Evolutionary conservation across 2,888 invertebrate species (phyloP), one percentile per base, ranked within the genome.

Genomic region (Acleris emargana): DNA sequence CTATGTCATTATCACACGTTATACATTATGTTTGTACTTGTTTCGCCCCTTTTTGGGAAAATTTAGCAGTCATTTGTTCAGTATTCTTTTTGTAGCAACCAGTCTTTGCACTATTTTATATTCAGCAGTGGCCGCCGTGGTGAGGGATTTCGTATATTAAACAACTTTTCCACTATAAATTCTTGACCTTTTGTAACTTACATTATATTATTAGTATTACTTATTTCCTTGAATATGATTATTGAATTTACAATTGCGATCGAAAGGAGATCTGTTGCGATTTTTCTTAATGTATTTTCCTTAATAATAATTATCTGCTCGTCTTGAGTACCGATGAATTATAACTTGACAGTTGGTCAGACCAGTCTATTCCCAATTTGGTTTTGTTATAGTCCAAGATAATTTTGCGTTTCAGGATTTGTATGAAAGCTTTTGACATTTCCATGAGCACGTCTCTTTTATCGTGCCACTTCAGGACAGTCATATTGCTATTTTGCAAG

Each of bases 81-180:
- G 38, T 50, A n/a, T 50, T 17, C 16, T 16, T 50, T 59, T 59
- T 49, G 50, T 59, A 59, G 50, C 50, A 59, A 51, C 59, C 50
- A 32, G 51, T 20, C 50, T 59, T 59, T 50, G 25, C 9, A 22
- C 22, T 49, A 51, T 51, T 59, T 51, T 49, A n/a, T 25, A 42
- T 28, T 50, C 38, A 7, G 59, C 28, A 28, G 20, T 32, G 45
- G n/a, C 22, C 18, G 59, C 13, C 9, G 32, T 18, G 50, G 59
- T 16, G 38, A 28, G 17, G 58, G 22, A 47, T 58, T 49, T 49
- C 25, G 25, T 25, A 58, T 49, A 17, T 43, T 25, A 17, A 58
- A 28, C n/a, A 57, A 32, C 22, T 32, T 22, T 28, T 54, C 64
- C 64, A 57, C 58, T 62, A 57, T 68, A 68, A 62, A 66, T 62